These are phyloP conservation scores for Diadumene lineata DNA, from an alignment of 92 coral and sea anemone genomes.

Conservation along the genomic window DNA sequence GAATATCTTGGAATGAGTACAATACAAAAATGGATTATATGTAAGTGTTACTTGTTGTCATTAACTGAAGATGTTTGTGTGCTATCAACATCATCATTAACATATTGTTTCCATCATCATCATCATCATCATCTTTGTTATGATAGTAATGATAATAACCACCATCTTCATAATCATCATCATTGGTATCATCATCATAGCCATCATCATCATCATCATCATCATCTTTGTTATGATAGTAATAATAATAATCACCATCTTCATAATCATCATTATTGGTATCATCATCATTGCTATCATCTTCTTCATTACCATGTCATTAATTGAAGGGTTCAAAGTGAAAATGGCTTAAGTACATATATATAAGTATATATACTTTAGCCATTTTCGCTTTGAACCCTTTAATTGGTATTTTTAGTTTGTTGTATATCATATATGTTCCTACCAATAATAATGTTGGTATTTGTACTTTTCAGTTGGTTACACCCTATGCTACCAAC, in stretches of 20 bases:
- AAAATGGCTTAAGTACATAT: no score
- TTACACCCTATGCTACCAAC: constrained; percentile 93
- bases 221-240: background rate
- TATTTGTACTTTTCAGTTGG: constrained; percentile 92
- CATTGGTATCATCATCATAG: background rate
- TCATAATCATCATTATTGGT: background rate
- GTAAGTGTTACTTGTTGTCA: constrained; percentile 48
- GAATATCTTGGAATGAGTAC: constrained; percentile 82
- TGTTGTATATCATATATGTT: background rate
- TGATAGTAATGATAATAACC: background rate
- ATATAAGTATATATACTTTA: no score
- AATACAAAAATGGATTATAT: constrained; percentile 86
- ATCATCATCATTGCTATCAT: background rate
- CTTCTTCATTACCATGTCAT: background rate
- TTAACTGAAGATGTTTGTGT: background rate
- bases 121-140: background rate
- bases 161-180: background rate
- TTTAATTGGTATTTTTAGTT: background rate
- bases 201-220: background rate
- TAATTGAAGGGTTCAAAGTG: background rate
- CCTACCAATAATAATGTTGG: background rate
- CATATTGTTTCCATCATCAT: background rate
- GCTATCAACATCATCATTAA: background rate
- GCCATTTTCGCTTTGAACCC: no score
- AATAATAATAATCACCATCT: background rate